These are phyloP conservation scores for Oxyura jamaicensis DNA, from an alignment of 2,113 vertebrate species.

Conservation along the genomic window DNA sequence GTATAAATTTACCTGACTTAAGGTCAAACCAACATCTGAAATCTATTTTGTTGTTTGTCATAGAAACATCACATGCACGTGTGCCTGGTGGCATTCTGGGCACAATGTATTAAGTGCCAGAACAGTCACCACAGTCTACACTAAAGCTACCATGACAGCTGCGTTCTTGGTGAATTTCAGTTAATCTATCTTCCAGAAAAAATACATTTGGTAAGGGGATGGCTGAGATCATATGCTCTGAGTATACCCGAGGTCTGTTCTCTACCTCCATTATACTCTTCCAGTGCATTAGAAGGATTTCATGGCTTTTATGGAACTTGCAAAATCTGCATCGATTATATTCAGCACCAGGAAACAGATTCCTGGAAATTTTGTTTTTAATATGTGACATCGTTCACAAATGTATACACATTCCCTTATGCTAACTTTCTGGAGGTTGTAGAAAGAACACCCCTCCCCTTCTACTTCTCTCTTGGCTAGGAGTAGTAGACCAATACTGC, in stretches of 20 bases:
- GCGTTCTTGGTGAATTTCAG: background rate
- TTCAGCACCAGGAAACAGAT: background rate
- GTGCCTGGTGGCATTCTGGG: background rate
- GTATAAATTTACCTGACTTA: background rate
- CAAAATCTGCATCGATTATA: background rate
- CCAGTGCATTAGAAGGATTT: background rate
- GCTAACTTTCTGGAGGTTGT: background rate
- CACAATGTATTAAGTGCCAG: background rate
- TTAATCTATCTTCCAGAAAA: background rate
- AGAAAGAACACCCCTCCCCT: background rate
- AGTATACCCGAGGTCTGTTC: background rate
- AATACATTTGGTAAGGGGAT: background rate
- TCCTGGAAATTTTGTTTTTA: background rate
- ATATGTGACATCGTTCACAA: background rate
- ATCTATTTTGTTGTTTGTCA: background rate
- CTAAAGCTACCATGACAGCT: background rate
- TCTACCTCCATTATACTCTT: background rate
- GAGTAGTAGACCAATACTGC: background rate
- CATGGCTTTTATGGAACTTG: background rate
- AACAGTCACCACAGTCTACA: background rate
- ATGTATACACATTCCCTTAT: background rate
- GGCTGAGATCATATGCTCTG: background rate
- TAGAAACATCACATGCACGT: background rate
- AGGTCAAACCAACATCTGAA: background rate
- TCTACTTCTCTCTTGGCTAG: background rate